phyloP scores from a whole-genome alignment of 2,888 invertebrate species.

The Macaria notata region DNA sequence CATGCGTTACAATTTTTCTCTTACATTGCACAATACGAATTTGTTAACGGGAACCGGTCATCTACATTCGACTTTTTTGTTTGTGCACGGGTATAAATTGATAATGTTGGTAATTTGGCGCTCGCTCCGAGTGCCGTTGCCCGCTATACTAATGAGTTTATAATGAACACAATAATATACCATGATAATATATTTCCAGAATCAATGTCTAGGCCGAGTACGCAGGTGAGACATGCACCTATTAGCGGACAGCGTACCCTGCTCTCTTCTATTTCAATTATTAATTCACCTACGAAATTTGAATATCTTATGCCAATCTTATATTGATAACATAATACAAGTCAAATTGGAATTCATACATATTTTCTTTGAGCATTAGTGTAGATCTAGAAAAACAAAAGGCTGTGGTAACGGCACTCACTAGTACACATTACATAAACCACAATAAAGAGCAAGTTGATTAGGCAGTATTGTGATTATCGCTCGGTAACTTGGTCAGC shows the following conservation, averaged over 20 bases:
- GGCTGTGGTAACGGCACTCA: neutral
- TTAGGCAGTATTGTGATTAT: neutral
- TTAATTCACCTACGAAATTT: too few species aligned
- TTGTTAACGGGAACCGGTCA: conserved; percentile 79
- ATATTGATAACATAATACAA: too few species aligned
- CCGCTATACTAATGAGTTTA: conserved; percentile 80
- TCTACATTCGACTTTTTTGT: conserved; percentile 79
- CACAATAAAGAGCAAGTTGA: conserved; percentile 12
- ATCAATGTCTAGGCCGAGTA: conserved; percentile 77
- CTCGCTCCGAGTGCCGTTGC: conserved; percentile 76
- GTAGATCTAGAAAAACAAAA: neutral
- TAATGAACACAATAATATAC: conserved; percentile 77
- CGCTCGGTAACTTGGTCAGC: conserved; percentile 18
- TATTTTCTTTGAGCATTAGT: too few species aligned
- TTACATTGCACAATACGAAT: conserved; percentile 81
- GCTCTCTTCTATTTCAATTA: too few species aligned
- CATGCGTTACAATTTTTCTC: conserved; percentile 79
- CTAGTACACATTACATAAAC: conserved; percentile 10
- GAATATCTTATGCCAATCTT: too few species aligned
- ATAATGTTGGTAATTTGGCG: conserved; percentile 82
- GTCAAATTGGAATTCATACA: too few species aligned
- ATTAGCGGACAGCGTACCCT: neutral
- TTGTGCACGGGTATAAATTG: conserved; percentile 79
- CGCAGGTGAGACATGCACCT: conserved; percentile 15
- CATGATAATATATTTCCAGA: conserved; percentile 76